Percentiles rank a stretch among this genome's conserved stretches.
Evolutionary conservation across 2,888 invertebrate species (phyloP).

Genomic region (Patella depressa): DNA sequence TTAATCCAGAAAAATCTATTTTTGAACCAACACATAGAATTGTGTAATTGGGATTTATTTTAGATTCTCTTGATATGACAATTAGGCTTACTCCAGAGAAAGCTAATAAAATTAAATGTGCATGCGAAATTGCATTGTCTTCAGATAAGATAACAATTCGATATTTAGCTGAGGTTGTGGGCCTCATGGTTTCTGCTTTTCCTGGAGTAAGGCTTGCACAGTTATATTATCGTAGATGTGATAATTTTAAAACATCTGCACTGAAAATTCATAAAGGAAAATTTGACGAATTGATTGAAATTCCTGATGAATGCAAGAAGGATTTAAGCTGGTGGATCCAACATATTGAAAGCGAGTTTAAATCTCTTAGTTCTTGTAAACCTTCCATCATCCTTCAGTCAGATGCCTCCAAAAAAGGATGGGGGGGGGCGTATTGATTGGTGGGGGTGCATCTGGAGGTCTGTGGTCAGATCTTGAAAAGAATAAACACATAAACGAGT

Average conservation of each 20-base stretch:
- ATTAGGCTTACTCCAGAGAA: conserved; percentile 14
- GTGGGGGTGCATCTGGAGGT: conserved; percentile 7
- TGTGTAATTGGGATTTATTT: conserved; percentile 19
- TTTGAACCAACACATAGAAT: conserved; percentile 11
- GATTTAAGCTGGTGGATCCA: conserved; percentile 21
- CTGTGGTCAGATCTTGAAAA: conserved; percentile 3
- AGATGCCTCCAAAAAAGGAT: conserved; percentile 17
- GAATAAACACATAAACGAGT: conserved; percentile 1
- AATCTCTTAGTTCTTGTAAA: not conserved
- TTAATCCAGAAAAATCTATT: conserved; percentile 10
- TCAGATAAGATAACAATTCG: conserved; percentile 15
- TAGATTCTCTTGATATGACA: conserved; percentile 16
- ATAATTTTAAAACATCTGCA: conserved; percentile 16
- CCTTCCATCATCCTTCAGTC: conserved; percentile 14
- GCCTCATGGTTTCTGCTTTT: conserved; percentile 14
- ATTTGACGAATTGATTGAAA: conserved; percentile 20
- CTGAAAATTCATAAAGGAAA: conserved; percentile 18
- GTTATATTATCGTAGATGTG: conserved; percentile 12
- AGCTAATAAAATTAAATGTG: conserved; percentile 6
- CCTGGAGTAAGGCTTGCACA: conserved; percentile 9
- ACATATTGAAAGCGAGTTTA: not conserved
- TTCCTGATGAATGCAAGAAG: not conserved
- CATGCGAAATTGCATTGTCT: not conserved
- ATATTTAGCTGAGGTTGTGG: conserved; percentile 17
- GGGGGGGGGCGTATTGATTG: conserved; percentile 20